Conservation (phyloP, 2,113 vertebrate genomes). For the Eonycteris spelaea region DNA sequence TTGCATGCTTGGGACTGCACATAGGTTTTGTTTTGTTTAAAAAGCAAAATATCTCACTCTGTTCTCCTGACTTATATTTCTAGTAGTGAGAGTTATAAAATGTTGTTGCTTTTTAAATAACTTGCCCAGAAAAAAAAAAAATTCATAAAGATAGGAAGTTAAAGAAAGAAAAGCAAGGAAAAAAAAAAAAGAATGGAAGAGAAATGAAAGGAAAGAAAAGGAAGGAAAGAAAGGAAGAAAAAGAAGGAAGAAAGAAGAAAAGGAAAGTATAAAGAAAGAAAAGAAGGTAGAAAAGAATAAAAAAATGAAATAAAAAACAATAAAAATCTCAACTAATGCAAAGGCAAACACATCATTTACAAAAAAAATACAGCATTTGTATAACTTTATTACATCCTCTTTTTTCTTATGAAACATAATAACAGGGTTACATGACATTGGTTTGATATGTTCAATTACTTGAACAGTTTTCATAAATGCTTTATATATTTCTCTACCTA, state of each 20-base stretch:
- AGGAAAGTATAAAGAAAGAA: not conserved
- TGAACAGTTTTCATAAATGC: not conserved
- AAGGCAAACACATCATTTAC: slow-evolving; percentile 27
- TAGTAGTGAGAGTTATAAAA: slow-evolving; percentile 51
- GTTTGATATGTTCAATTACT: not conserved
- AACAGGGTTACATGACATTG: not conserved
- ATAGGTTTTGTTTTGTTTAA: slow-evolving; percentile 73
- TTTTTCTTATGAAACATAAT: not conserved
- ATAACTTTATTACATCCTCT: not conserved
- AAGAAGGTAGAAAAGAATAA: not conserved
- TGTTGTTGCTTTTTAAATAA: slow-evolving; percentile 31
- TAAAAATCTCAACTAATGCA: not conserved
- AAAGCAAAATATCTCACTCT: slow-evolving; percentile 54
- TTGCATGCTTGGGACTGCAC: slow-evolving; percentile 62
- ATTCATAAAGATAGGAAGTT: not conserved
- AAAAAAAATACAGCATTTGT: slow-evolving; percentile 29
- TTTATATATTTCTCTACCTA: slow-evolving; percentile 25
- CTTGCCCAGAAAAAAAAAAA: not conserved
- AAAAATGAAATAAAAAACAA: not conserved
- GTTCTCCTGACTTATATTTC: slow-evolving; percentile 68
- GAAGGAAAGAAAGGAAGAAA: not conserved
- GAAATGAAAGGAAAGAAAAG: not conserved
- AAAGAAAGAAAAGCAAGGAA: not conserved
- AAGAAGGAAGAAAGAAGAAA: not conserved
- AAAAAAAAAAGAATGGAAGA: not conserved